These are phyloP conservation scores for Zaprionus davidi DNA, from an alignment of 1,140 invertebrate species.

Conservation along the genomic window DNA sequence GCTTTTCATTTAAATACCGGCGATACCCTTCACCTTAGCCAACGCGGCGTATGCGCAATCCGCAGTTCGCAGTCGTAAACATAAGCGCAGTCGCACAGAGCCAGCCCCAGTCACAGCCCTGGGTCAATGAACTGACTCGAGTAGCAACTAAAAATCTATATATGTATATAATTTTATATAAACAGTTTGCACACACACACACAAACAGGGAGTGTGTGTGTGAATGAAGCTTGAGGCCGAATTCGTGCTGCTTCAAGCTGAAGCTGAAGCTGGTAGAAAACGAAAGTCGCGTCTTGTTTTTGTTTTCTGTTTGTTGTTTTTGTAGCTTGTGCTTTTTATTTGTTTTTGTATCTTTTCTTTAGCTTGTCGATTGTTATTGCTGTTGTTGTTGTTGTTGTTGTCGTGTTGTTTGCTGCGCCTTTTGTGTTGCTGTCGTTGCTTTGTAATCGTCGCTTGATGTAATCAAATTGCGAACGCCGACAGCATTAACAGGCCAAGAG, in stretches of 20 bases:
- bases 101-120: background rate
- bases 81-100: constrained; percentile 44
- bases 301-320: constrained; percentile 38
- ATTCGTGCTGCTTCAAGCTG: constrained; percentile 20
- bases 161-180: constrained; percentile 25
- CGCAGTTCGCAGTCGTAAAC: constrained; percentile 4
- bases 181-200: background rate
- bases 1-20: constrained; percentile 17
- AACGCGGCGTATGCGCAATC: constrained; percentile 68
- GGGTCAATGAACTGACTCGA: constrained; percentile 56
- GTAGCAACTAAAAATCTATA: constrained; percentile 23
- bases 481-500: background rate
- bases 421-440: constrained; percentile 56
- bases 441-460: constrained; percentile 59
- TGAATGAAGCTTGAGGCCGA: constrained; percentile 58
- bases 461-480: constrained; percentile 73
- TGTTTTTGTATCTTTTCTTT: constrained; percentile 47
- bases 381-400: constrained; percentile 15
- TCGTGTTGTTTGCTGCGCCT: constrained; percentile 51
- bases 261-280: constrained; percentile 62
- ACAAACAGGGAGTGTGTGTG: background rate
- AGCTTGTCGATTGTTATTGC: constrained; percentile 13
- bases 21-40: constrained; percentile 54
- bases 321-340: constrained; percentile 35
- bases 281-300: constrained; percentile 71